Conservation (phyloP, 2,797 vertebrate genomes). For the Coracias cyanogaster region DNA sequence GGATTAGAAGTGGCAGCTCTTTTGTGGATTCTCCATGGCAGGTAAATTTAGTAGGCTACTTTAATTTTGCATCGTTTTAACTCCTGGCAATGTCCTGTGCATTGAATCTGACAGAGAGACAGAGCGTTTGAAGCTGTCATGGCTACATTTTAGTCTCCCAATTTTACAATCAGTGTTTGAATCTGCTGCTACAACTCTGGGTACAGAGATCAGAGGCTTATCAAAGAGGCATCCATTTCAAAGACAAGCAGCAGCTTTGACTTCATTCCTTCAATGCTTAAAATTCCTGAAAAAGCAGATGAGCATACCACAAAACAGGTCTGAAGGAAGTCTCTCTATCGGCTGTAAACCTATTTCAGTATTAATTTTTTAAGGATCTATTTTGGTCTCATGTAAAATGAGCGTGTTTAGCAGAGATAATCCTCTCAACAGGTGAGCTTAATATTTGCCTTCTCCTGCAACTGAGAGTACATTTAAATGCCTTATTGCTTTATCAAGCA, state of each 20-base stretch:
- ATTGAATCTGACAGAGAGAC: constrained; percentile 68
- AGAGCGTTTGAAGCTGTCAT: constrained; percentile 56
- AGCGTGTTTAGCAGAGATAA: constrained; percentile 61
- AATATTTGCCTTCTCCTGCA: constrained; percentile 18
- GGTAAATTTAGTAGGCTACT: constrained; percentile 75
- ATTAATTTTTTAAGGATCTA: constrained; percentile 50
- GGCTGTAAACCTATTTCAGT: constrained; percentile 23
- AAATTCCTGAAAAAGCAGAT: constrained; percentile 64
- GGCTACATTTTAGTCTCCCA: constrained; percentile 67
- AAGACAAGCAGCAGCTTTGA: constrained; percentile 70
- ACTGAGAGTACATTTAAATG: constrained; percentile 4
- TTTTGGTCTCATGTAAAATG: constrained; percentile 51
- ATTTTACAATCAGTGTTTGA: constrained; percentile 72
- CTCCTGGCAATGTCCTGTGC: constrained; percentile 67
- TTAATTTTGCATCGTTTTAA: constrained; percentile 72
- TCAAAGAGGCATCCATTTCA: constrained; percentile 72
- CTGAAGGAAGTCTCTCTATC: constrained; percentile 41
- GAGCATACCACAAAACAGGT: constrained; percentile 51
- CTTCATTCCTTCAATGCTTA: constrained; percentile 63
- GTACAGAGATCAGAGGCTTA: constrained; percentile 70
- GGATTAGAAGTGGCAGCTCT: constrained; percentile 74
- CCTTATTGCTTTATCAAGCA: constrained; percentile 19
- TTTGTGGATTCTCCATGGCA: constrained; percentile 71
- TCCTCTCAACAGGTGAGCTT: constrained; percentile 68
- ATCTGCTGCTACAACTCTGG: constrained; percentile 67